A percentile compares a stretch with the other conserved stretches of the same genome.
Evolutionary conservation across 2,888 invertebrate genomes (phyloP).

Genomic region (Erebia ligea): DNA sequence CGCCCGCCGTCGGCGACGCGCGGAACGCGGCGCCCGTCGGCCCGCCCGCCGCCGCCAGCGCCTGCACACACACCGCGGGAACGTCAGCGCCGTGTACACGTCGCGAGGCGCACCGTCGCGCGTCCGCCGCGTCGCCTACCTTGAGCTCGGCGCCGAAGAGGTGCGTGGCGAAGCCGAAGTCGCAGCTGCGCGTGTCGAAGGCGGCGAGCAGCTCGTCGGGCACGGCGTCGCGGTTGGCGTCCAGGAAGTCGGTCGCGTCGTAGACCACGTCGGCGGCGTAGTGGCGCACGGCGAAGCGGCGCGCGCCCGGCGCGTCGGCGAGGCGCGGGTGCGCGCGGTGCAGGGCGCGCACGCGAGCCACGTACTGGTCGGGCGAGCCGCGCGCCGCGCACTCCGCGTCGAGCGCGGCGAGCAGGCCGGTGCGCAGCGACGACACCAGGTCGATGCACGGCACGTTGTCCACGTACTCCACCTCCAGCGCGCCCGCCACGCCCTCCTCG

Average conservation of each 20-base stretch:
- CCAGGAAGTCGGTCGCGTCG: constrained; percentile 94
- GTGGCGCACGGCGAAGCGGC: constrained; percentile 95
- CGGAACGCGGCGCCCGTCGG: constrained; percentile 86
- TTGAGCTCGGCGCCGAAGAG: constrained; percentile 97
- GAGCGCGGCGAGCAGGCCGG: constrained; percentile 94
- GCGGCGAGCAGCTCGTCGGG: constrained; percentile 96
- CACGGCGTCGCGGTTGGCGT: constrained; percentile 95
- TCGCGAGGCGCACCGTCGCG: constrained; percentile 91
- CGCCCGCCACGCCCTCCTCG: constrained; percentile 95
- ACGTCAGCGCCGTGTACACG: constrained; percentile 89
- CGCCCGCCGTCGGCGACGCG: constrained; percentile 94
- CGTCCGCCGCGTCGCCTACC: constrained; percentile 83
- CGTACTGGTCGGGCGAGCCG: constrained; percentile 85
- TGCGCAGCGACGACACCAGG: constrained; percentile 95
- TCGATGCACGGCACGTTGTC: constrained; percentile 98
- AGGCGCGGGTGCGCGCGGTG: constrained; percentile 89
- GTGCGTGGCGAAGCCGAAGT: constrained; percentile 98
- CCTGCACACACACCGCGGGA: constrained; percentile 53
- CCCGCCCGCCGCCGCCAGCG: constrained; percentile 84
- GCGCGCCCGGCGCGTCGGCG: constrained; percentile 90
- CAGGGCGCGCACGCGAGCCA: constrained; percentile 62
- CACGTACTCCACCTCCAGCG: constrained; percentile 95
- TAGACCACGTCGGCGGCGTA: constrained; percentile 90
- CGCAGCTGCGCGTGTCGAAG: constrained; percentile 95
- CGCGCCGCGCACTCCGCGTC: constrained; percentile 95